Conservation (phyloP, 2,113 vertebrate genomes). For the Oryzias javanicus region DNA sequence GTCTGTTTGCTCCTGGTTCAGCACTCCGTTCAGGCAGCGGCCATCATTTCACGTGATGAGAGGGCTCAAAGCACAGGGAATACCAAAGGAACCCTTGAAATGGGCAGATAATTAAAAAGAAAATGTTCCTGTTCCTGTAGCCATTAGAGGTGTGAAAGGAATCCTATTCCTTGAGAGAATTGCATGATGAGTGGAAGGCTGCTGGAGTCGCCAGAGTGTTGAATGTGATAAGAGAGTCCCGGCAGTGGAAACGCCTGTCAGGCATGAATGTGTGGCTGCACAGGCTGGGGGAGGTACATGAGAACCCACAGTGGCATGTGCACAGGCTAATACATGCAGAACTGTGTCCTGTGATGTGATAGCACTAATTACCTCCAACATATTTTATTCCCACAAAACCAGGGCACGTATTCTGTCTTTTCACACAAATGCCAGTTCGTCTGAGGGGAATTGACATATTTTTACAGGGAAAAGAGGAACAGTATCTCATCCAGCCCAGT, state of each 20-base stretch:
- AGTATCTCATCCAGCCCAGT: constrained; percentile 45
- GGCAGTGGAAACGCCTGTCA: constrained; percentile 37
- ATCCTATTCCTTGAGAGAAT: constrained; percentile 70
- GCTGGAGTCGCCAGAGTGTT: constrained; percentile 39
- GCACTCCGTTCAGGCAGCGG: constrained; percentile 45
- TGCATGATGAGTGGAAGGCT: constrained; percentile 54
- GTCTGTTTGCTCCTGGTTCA: constrained; percentile 24
- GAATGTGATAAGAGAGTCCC: constrained; percentile 61
- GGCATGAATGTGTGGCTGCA: constrained; percentile 25
- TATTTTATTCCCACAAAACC: constrained; percentile 53
- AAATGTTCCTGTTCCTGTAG: constrained; percentile 74
- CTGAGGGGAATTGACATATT: constrained; percentile 52
- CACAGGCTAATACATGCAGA: constrained; percentile 16
- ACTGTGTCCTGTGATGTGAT: constrained; percentile 36
- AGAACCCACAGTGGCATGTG: constrained; percentile 15
- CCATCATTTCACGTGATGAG: constrained; percentile 61
- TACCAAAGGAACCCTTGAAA: constrained; percentile 65
- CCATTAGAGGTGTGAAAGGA: constrained; percentile 75
- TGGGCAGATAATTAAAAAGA: constrained; percentile 77
- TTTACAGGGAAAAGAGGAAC: constrained; percentile 45
- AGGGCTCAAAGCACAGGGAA: constrained; percentile 55
- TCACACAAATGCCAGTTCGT: constrained; percentile 62
- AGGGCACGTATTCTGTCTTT: constrained; percentile 42
- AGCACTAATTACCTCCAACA: constrained; percentile 50
- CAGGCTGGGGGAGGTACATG: constrained; percentile 8